A percentile compares a stretch with the other conserved stretches of the same genome.
phyloP scores from a whole-genome alignment of 2,797 vertebrate species.

The Xiphophorus birchmanni region DNA sequence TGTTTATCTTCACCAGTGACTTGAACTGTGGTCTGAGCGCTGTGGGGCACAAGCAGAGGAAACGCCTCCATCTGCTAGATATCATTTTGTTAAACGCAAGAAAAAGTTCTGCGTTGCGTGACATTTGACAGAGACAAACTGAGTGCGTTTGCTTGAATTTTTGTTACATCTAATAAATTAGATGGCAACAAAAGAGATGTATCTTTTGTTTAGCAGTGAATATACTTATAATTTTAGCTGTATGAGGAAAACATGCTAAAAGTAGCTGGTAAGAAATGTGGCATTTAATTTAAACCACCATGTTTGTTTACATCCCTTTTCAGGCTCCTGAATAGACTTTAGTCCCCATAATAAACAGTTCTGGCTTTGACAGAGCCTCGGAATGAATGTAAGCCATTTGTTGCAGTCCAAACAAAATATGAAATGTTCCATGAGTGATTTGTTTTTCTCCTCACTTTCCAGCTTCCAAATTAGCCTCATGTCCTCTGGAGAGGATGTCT shows the following conservation, averaged over 20 bases:
- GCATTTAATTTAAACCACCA: conserved; percentile 7
- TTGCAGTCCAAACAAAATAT: conserved; percentile 28
- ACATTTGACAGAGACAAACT: neutral
- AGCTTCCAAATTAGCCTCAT: conserved; percentile 28
- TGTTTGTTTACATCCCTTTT: conserved; percentile 27
- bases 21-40: conserved; percentile 45
- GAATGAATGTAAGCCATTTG: conserved; percentile 15
- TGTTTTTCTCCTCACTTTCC: conserved; percentile 27
- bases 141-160: neutral
- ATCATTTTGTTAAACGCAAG: conserved; percentile 16
- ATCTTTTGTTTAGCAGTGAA: neutral
- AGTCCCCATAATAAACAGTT: conserved; percentile 27
- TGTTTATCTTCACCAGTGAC: conserved; percentile 68
- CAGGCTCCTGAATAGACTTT: conserved; percentile 11
- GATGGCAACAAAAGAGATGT: neutral
- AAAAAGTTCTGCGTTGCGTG: neutral
- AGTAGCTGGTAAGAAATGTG: neutral
- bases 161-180: neutral
- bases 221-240: neutral
- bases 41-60: conserved; percentile 35
- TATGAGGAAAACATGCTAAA: neutral
- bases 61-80: conserved; percentile 22
- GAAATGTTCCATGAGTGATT: conserved; percentile 39
- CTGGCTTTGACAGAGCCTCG: conserved; percentile 22
- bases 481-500: neutral